These are phyloP conservation scores for Heterodera schachtii DNA, from an alignment of 1,140 invertebrate species.

Conservation along the genomic window DNA sequence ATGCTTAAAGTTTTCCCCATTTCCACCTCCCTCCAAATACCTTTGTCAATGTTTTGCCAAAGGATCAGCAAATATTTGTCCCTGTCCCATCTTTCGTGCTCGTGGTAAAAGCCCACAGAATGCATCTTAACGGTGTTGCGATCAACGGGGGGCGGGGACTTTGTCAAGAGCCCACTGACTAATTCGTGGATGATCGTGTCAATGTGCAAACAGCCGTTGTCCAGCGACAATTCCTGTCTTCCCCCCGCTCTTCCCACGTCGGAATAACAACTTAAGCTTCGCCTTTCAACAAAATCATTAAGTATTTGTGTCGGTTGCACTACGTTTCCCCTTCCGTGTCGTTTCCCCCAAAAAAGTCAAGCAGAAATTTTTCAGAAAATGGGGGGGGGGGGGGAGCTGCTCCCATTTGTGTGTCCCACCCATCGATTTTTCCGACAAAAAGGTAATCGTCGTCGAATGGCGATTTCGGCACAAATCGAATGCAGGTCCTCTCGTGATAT, in stretches of 20 bases:
- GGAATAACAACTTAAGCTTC: constrained; percentile 57
- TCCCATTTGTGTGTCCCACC: constrained; percentile 39
- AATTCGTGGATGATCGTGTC: constrained; percentile 70
- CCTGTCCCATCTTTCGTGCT: constrained; percentile 71
- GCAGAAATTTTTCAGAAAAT: too few species aligned
- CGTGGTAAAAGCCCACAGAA: constrained; percentile 70
- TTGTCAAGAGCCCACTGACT: neutral
- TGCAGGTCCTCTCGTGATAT: constrained; percentile 71
- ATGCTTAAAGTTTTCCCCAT: constrained; percentile 17
- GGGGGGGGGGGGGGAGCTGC: too few species aligned
- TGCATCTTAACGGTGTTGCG: constrained; percentile 67
- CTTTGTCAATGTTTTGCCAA: constrained; percentile 65
- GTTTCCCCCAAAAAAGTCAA: too few species aligned
- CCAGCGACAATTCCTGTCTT: constrained; percentile 62
- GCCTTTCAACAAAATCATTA: constrained; percentile 29
- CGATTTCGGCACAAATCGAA: constrained; percentile 71
- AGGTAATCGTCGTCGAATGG: constrained; percentile 70
- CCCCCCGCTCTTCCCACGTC: constrained; percentile 64
- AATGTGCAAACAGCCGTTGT: constrained; percentile 62
- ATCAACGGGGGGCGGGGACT: too few species aligned
- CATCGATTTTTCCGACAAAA: constrained; percentile 66
- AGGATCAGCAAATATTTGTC: constrained; percentile 64
- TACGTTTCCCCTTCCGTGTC: too few species aligned
- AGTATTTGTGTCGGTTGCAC: too few species aligned
- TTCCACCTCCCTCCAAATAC: constrained; percentile 15